Percentiles rank a stretch among this genome's conserved stretches.
Evolutionary conservation across 2,888 invertebrate genomes (phyloP).

Genomic region (Petrophora chlorosata): DNA sequence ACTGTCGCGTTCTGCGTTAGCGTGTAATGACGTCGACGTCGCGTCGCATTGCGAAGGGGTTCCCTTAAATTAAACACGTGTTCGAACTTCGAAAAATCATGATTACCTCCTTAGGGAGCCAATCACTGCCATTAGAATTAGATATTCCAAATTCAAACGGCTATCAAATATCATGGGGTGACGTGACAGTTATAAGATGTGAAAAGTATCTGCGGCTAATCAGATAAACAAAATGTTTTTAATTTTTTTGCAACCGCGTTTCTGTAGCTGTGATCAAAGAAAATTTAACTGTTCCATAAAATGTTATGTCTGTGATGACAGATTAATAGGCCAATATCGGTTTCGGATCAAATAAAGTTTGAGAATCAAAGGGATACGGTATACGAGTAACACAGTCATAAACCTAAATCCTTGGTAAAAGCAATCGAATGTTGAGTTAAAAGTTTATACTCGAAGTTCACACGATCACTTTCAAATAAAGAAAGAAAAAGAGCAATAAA

Average conservation of each 20-base stretch:
- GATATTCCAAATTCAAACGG: slow-evolving; percentile 77
- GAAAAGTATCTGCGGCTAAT: slow-evolving; percentile 30
- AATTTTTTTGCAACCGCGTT: slow-evolving; percentile 18
- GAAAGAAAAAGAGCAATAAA: slow-evolving; percentile 54
- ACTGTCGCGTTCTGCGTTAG: slow-evolving; percentile 36
- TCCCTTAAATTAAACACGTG: slow-evolving; percentile 78
- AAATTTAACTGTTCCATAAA: slow-evolving; percentile 30
- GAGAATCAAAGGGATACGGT: slow-evolving; percentile 42
- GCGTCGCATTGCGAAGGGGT: slow-evolving; percentile 74
- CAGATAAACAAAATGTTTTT: slow-evolving; percentile 29
- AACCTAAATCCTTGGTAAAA: slow-evolving; percentile 56
- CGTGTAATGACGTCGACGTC: slow-evolving; percentile 44
- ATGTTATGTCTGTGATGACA: slow-evolving; percentile 30
- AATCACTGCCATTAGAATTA: slow-evolving; percentile 81
- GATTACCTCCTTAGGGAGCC: slow-evolving; percentile 81
- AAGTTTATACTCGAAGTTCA: slow-evolving; percentile 55
- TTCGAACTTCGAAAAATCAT: slow-evolving; percentile 77
- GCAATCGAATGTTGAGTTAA: slow-evolving; percentile 54
- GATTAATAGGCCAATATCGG: slow-evolving; percentile 31
- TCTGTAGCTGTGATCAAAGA: slow-evolving; percentile 44
- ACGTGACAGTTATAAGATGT: slow-evolving; percentile 58
- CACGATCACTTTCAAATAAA: slow-evolving; percentile 63
- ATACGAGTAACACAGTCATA: slow-evolving; percentile 54
- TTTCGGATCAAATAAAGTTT: slow-evolving; percentile 36
- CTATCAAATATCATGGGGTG: slow-evolving; percentile 74